Evolutionary conservation across 2,888 invertebrate genomes (phyloP), one percentile per base, ranked within the genome.

Genomic region (Corbicula japonica): DNA sequence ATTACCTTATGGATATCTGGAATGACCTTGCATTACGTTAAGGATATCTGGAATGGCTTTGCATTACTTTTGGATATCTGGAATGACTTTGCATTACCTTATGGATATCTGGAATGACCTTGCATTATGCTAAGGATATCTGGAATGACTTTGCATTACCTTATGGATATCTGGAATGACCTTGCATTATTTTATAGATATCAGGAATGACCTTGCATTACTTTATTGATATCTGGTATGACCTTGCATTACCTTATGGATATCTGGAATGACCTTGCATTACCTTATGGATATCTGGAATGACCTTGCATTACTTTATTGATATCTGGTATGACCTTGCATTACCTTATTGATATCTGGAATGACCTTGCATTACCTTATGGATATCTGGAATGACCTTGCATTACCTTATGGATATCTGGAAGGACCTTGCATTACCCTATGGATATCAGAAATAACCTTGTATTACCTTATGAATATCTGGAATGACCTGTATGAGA

Each of bases 401-500:
- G 10, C 15, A 10, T 41, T 18, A 41, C 41, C 41, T 41, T 41
- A 15, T 41, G 41, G 10, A 41, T 41, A 15, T 41, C 18, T 26
- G 18, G 12, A 44, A 61, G 21, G 34, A 6, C 12, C 41, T n/a
- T n/a, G n/a, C n/a, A n/a, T n/a, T n/a, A 41, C 41, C 41, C 15
- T 41, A 15, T 41, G 41, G 10, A 41, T 41, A 15, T 41, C 41
- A 12, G 32, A 8, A 4, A 23, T 58, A 34, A 34, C 10, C 30
- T 6, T n/a, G 15, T 41, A 86, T 82, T 83, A 98, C 98, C 95
- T 96, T 96, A 12, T 98, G 98, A 92, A 98, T 97, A 90, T 96
- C 96, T 60, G 97, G 97, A 89, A 98, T 95, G 46, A 96, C 96
- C 90, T 98, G 97, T 92, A 97, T 96, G 80, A 98, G 95, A 12